Percentiles rank a stretch among this genome's conserved stretches.
These are phyloP conservation scores for Cheilosia impressa DNA, from an alignment of 2,888 invertebrate genomes.

Conservation along the genomic window DNA sequence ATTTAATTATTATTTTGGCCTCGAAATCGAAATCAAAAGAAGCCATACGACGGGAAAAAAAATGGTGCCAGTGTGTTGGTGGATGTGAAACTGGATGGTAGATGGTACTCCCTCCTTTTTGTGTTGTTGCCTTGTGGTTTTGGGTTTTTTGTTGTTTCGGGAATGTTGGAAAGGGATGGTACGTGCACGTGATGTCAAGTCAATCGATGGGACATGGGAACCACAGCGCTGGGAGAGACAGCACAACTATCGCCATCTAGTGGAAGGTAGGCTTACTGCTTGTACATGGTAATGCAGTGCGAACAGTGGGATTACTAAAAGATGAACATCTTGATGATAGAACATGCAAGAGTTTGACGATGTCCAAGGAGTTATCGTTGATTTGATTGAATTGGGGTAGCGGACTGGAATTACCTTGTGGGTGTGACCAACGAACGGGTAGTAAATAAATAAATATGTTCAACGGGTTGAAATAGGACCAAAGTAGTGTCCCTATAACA, in stretches of 20 bases:
- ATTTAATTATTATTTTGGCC: constrained; percentile 71
- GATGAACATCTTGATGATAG: too few relatives aligned
- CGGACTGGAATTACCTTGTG: too few relatives aligned
- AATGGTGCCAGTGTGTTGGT: constrained; percentile 32
- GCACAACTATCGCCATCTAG: constrained; percentile 59
- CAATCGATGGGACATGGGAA: constrained; percentile 14
- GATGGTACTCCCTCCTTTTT: constrained; percentile 56
- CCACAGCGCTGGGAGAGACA: background rate
- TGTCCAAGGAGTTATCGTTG: too few relatives aligned
- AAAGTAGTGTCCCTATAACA: too few relatives aligned
- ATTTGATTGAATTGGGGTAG: too few relatives aligned
- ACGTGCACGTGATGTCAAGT: background rate
- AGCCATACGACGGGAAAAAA: constrained; percentile 24
- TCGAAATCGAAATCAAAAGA: constrained; percentile 27
- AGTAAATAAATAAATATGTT: too few relatives aligned
- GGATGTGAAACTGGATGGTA: constrained; percentile 37
- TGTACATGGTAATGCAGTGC: constrained; percentile 54
- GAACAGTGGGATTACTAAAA: constrained; percentile 41
- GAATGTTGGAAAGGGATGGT: constrained; percentile 17
- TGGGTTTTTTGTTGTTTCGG: background rate
- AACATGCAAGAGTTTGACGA: too few relatives aligned
- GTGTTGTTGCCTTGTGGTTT: background rate
- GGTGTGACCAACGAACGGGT: too few relatives aligned
- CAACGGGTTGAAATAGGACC: too few relatives aligned
- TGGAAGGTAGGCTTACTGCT: constrained; percentile 14